phyloP scores from a whole-genome alignment of 2,113 vertebrate genomes.

The Hylia prasina region DNA sequence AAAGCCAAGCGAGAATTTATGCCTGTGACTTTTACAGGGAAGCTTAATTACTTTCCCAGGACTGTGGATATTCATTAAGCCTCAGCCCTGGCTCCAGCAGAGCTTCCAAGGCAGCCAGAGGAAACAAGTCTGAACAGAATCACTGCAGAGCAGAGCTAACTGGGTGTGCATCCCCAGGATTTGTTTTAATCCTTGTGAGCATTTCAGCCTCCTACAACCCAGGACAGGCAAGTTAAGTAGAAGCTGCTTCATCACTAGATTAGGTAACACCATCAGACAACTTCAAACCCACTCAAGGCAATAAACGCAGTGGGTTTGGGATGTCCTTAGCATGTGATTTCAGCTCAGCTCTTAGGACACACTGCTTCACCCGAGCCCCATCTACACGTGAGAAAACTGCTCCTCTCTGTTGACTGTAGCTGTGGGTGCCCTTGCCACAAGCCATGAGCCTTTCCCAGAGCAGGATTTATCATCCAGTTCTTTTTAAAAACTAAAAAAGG shows the following conservation, averaged over 20 bases:
- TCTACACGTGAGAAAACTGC: background rate
- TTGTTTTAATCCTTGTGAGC: background rate
- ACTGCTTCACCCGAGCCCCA: background rate
- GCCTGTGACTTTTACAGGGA: conserved; percentile 28
- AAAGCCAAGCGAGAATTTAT: conserved; percentile 43
- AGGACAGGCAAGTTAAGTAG: background rate
- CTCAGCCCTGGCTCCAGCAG: conserved; percentile 4
- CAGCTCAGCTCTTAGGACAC: background rate
- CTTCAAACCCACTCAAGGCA: background rate
- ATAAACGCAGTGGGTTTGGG: background rate
- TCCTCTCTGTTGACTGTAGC: background rate
- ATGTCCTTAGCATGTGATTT: background rate
- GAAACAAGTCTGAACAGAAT: conserved; percentile 38
- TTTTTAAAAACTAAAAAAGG: background rate
- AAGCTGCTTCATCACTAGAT: background rate
- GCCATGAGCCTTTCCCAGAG: background rate
- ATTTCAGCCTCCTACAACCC: background rate
- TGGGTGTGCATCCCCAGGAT: background rate
- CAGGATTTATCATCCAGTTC: background rate
- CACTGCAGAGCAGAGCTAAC: background rate
- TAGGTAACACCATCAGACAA: background rate
- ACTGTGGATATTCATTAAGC: conserved; percentile 26
- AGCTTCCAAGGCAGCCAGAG: background rate
- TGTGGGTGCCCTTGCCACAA: background rate
- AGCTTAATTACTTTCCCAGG: conserved; percentile 56